Conservation (phyloP, 1,140 invertebrate genomes). For the Drosophila nigrodunni region DNA sequence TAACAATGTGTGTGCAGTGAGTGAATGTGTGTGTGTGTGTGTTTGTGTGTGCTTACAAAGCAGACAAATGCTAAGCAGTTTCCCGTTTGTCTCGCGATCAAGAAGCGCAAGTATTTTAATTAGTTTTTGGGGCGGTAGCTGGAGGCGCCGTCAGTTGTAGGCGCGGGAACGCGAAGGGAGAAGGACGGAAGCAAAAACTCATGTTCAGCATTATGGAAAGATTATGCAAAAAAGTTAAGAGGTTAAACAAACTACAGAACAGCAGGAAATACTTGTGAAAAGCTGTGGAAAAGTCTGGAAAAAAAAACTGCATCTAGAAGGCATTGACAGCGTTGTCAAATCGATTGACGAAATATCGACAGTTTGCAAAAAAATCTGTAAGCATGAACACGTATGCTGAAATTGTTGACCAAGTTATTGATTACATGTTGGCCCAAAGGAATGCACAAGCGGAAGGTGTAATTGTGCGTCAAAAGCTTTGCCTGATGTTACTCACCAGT, state of each 20-base stretch:
- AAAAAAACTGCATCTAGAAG: not conserved
- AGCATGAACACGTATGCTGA: slow-evolving; percentile 44
- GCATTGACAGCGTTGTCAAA: not conserved
- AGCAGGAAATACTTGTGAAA: not conserved
- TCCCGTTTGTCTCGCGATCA: slow-evolving; percentile 61
- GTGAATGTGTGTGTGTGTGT: not conserved
- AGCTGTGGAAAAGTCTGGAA: not conserved
- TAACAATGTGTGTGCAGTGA: not conserved
- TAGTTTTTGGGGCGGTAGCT: slow-evolving; percentile 66
- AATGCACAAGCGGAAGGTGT: not conserved
- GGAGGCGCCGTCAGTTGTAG: slow-evolving; percentile 37
- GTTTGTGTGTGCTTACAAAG: slow-evolving; percentile 6
- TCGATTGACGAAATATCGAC: not conserved
- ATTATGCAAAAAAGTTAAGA: slow-evolving; percentile 62
- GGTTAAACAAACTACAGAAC: slow-evolving; percentile 19
- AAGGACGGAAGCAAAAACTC: not conserved
- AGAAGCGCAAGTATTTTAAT: slow-evolving; percentile 74
- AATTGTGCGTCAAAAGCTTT: slow-evolving; percentile 11
- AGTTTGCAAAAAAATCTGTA: not conserved
- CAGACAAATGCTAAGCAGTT: slow-evolving; percentile 32
- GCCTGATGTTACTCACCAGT: slow-evolving; percentile 31
- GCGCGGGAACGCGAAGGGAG: not conserved
- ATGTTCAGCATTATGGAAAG: slow-evolving; percentile 69
- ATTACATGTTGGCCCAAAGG: slow-evolving; percentile 25
- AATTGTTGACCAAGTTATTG: slow-evolving; percentile 15